Evolutionary conservation across 2,888 invertebrate species (phyloP).

Genomic region (Crematogaster levior): DNA sequence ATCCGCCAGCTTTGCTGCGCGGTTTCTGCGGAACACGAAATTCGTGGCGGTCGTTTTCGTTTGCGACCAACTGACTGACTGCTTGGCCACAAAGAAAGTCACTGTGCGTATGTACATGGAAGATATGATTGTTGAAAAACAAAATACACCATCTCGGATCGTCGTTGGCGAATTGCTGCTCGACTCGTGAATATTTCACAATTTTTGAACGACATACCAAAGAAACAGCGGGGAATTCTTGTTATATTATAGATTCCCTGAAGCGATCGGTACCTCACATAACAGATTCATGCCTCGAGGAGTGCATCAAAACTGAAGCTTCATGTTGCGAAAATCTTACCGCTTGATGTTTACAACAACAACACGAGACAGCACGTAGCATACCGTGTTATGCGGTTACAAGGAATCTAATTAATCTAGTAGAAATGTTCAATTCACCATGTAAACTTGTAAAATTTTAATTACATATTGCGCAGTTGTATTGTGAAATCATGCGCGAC

Average conservation of each 20-base stretch:
- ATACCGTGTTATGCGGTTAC: background rate
- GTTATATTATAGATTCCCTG: conserved; percentile 22
- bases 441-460: conserved; percentile 18
- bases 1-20: background rate
- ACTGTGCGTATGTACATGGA: background rate
- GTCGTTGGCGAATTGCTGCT: conserved; percentile 20
- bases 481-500: background rate
- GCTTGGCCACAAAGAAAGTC: conserved; percentile 22
- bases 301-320: conserved; percentile 23
- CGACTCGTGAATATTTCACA: conserved; percentile 52
- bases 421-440: conserved; percentile 12
- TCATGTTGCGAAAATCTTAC: conserved; percentile 28
- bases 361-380: background rate
- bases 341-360: background rate
- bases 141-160: conserved; percentile 12
- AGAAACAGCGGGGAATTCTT: conserved; percentile 10
- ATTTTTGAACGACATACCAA: conserved; percentile 23
- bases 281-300: conserved; percentile 17
- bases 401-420: conserved; percentile 39
- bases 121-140: conserved; percentile 29
- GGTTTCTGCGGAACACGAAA: conserved; percentile 11
- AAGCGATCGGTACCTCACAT: conserved; percentile 7
- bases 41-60: conserved; percentile 31
- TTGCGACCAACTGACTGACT: background rate
- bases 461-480: background rate